Conservation (phyloP, 2,113 vertebrate genomes). For the Glaucomys volans region DNA sequence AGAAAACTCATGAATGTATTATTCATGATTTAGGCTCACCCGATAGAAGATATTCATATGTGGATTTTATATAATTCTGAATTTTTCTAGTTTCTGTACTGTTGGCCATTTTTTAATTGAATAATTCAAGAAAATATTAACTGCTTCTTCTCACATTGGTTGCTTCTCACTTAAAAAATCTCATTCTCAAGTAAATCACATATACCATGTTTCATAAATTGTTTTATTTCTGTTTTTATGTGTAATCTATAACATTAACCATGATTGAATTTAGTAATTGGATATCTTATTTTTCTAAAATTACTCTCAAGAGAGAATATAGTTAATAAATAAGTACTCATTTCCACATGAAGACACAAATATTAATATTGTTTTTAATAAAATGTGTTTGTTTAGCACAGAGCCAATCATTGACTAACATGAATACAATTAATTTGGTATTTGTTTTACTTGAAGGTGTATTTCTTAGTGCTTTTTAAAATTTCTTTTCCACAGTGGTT, state of each 20-base stretch:
- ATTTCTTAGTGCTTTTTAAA: neutral
- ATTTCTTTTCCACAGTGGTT: constrained; percentile 25
- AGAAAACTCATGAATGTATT: constrained; percentile 20
- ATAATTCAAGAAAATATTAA: constrained; percentile 36
- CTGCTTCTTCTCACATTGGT: neutral
- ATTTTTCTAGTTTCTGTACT: neutral
- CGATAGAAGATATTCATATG: neutral
- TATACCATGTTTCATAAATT: neutral
- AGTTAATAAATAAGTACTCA: constrained; percentile 19
- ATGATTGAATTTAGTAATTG: constrained; percentile 5
- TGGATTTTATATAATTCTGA: constrained; percentile 1
- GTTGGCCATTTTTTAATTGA: constrained; percentile 27
- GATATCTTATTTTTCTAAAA: neutral
- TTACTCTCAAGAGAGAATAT: neutral
- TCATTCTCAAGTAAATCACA: neutral
- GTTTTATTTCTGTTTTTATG: constrained; percentile 11
- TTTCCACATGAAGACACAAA: constrained; percentile 3
- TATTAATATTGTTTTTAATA: constrained; percentile 26
- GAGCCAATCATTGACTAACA: neutral
- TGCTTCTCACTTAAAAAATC: neutral
- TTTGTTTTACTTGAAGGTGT: neutral
- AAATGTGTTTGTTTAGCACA: neutral
- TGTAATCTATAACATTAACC: neutral
- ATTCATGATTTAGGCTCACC: constrained; percentile 11
- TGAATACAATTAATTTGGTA: constrained; percentile 35